phyloP scores from a whole-genome alignment of 2,113 vertebrate genomes.

The Lonchura striata region DNA sequence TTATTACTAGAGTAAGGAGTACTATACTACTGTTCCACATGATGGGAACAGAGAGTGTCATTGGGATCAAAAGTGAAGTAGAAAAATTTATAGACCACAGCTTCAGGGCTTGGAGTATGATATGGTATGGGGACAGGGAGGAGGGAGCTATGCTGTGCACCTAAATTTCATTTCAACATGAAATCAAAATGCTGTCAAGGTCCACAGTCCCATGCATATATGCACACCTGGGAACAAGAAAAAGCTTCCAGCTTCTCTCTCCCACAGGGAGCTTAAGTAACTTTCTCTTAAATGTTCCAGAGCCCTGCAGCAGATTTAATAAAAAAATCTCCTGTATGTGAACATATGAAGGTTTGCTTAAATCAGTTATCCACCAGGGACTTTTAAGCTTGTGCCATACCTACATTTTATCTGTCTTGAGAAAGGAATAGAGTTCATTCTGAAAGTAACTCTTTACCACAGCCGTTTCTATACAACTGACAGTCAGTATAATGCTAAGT shows the following conservation, averaged over 20 bases:
- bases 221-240: neutral
- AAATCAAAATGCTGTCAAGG: neutral
- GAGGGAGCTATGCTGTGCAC: neutral
- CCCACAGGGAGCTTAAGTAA: neutral
- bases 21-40: too few relatives aligned
- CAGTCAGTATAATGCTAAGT: constrained; percentile 13
- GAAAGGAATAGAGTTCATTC: neutral
- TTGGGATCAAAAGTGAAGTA: neutral
- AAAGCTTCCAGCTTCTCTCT: neutral
- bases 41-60: neutral
- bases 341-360: neutral
- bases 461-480: neutral
- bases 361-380: neutral
- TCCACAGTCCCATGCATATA: neutral
- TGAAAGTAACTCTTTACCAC: neutral
- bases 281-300: neutral
- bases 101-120: neutral
- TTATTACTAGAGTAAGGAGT: neutral
- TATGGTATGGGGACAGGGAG: neutral
- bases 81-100: neutral
- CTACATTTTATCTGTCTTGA: neutral
- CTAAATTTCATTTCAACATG: neutral
- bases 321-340: neutral
- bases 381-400: neutral
- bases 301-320: neutral